Base-by-base conservation (phyloP, 37 sponge, comb jelly and placozoan genomes). In the Halisarca cf. caerulea region DNA sequence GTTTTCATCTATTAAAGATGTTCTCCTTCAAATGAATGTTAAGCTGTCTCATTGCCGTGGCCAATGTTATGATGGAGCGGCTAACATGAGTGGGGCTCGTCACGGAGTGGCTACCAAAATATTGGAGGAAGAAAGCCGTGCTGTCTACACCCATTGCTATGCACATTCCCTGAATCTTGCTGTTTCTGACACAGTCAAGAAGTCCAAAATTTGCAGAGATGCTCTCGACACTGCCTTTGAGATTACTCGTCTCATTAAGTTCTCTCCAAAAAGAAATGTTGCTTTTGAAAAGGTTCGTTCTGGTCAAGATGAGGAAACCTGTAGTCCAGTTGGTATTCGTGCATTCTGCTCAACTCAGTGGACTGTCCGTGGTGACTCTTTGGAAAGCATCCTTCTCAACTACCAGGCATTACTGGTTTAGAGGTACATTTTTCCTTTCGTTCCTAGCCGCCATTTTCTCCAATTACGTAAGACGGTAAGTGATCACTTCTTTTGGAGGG, bases 11-110 rank as follows among this genome's bases (percentile, higher is more conserved):
- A 82, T 82, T 43, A 82, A 37, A 39, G 83, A 82, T 66, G 83
- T 82, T 9, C 40, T 61, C 42, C 9, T 82, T n/a, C 39, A 68
- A 4, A 82, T 82, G 83, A 82, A 82, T 60, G 28, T 35, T 18
- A 2, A 3, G 24, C 15, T 61, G 14, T n/a, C 66, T 39, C 18
- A 7, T 39, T 82, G 83, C 25, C 62, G 83, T 18, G 83, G 66
- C 2, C 83, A 61, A 28, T 82, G 83, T 11, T 82, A 66, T 42
- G 68, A 82, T 38, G 83, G 83, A 21, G 83, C 44, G n/a, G 60
- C 83, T 24, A 82, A 82, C 64, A 82, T 82, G 83, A 82, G 69
- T 27, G 83, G 83, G 20, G 66, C 66, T 37, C 15, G 66, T n/a
- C 30, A 62, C 1, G 83, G 83, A 41, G 83, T 82, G 38, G 83